Conservation (phyloP, 2,113 vertebrate species). For the Seriola aureovittata region DNA sequence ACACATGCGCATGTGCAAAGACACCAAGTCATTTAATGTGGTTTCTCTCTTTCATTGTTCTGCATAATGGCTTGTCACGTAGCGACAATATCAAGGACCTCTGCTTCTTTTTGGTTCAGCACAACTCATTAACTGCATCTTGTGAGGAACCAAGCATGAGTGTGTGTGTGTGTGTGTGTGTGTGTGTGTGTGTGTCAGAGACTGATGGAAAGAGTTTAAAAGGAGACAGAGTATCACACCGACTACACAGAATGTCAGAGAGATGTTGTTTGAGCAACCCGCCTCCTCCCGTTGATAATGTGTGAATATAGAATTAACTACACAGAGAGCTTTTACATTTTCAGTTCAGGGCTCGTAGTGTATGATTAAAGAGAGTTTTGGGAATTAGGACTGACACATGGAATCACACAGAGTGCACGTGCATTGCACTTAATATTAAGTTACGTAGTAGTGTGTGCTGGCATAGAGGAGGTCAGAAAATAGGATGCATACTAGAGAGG, state of each 20-base stretch:
- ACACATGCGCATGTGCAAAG: neutral
- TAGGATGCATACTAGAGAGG: neutral
- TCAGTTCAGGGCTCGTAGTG: neutral
- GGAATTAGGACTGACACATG: neutral
- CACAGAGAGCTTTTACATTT: neutral
- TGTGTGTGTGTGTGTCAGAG: slow-evolving; percentile 18
- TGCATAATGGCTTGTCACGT: slow-evolving; percentile 45
- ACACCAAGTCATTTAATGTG: slow-evolving; percentile 17
- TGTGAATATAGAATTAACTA: neutral
- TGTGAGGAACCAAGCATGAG: neutral
- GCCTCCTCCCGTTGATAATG: neutral
- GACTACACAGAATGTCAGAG: slow-evolving; percentile 21
- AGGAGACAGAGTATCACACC: neutral
- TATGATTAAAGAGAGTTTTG: neutral
- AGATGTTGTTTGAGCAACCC: neutral
- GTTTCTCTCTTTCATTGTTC: slow-evolving; percentile 24
- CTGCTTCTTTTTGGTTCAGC: slow-evolving; percentile 43
- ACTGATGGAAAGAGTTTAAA: neutral
- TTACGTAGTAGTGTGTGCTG: neutral
- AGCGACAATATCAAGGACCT: slow-evolving; percentile 19
- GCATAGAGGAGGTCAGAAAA: neutral
- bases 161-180: slow-evolving; percentile 8
- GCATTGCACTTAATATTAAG: neutral
- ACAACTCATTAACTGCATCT: slow-evolving; percentile 51
- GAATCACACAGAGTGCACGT: neutral